Evolutionary conservation across 2,888 invertebrate genomes (phyloP).

Genomic region (Mycalesis mineus): DNA sequence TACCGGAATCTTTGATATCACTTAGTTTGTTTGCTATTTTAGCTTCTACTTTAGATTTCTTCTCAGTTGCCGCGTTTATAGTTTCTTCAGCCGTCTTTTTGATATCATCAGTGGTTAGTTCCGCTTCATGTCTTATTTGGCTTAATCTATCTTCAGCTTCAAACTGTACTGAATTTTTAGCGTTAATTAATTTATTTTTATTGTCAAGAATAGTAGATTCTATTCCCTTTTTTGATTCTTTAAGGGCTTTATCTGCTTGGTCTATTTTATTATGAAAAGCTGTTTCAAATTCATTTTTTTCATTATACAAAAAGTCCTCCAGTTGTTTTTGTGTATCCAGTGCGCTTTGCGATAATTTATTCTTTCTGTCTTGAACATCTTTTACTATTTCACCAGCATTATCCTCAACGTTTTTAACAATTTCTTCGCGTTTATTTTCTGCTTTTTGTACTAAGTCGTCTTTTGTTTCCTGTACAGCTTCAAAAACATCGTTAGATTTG

Average conservation of each 20-base stretch:
- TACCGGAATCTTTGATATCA: conserved; percentile 40
- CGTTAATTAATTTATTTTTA: conserved; percentile 33
- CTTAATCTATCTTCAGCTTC: conserved; percentile 51
- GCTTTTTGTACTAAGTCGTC: conserved; percentile 27
- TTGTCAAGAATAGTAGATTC: conserved; percentile 33
- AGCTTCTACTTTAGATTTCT: conserved; percentile 51
- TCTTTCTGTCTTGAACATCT: conserved; percentile 36
- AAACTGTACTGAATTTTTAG: conserved; percentile 39
- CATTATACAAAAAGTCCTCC: conserved; percentile 38
- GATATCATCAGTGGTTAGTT: conserved; percentile 66
- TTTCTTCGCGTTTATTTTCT: conserved; percentile 10
- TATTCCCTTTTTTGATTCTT: conserved; percentile 30
- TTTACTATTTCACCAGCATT: conserved; percentile 34
- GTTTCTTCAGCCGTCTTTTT: conserved; percentile 63
- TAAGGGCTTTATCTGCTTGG: conserved; percentile 28
- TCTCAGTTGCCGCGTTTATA: conserved; percentile 55
- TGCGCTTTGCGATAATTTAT: conserved; percentile 24
- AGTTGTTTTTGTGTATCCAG: conserved; percentile 40
- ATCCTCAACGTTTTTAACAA: conserved; percentile 20
- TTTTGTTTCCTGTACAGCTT: conserved; percentile 30
- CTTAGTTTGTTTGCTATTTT: conserved; percentile 44
- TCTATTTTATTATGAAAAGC: conserved; percentile 32
- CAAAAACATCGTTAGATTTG: conserved; percentile 30
- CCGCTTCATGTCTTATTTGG: conserved; percentile 66
- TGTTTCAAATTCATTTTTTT: conserved; percentile 37